Base-by-base conservation (phyloP, 1,140 invertebrate species). In the Calephelis virginiensis region DNA sequence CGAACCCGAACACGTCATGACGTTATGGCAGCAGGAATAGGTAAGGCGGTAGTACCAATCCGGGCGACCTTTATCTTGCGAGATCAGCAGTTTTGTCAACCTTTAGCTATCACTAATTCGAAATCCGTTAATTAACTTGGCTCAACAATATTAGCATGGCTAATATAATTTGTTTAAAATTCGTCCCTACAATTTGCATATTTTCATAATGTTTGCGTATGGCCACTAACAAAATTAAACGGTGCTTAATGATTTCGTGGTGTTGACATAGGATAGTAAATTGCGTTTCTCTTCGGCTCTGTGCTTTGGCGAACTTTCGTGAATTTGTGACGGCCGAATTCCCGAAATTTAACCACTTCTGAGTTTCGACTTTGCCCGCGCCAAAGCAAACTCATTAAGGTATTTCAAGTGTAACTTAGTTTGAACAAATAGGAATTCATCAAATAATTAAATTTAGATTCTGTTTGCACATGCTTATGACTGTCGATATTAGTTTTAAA, bases 151-250 rank as follows among this genome's bases (percentile, higher is more conserved):
- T 56, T 56, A 56, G 53, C 53, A 56, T 37, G 28, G 53, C 28
- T 56, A 56, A 56, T 56, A 28, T 56, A 56, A 56, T 56, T 56
- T 56, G 53, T 56, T 56, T 56, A 56, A 56, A 56, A 56, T 56
- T 56, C 53, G 14, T 28, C 53, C 53, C 53, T 37, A 56, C 53
- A 56, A 56, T 56, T 56, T 56, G 53, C 53, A 56, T 56, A 56
- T 56, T 56, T 56, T 56, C 53, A 56, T 56, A 56, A 56, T 56
- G 53, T 56, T 56, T 56, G 53, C 53, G 53, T 56, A 28, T 37
- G 17, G 17, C 53, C 28, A 56, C 53, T 56, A 56, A 56, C 53
- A 56, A 56, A 56, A 56, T 56, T 56, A 56, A 56, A 56, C 12
- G 53, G 53, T 56, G 53, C 53, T 56, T 56, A 56, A 56, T 56